These are phyloP conservation scores for Sigmodon hispidus DNA, from an alignment of 2,113 vertebrate species.

Conservation along the genomic window DNA sequence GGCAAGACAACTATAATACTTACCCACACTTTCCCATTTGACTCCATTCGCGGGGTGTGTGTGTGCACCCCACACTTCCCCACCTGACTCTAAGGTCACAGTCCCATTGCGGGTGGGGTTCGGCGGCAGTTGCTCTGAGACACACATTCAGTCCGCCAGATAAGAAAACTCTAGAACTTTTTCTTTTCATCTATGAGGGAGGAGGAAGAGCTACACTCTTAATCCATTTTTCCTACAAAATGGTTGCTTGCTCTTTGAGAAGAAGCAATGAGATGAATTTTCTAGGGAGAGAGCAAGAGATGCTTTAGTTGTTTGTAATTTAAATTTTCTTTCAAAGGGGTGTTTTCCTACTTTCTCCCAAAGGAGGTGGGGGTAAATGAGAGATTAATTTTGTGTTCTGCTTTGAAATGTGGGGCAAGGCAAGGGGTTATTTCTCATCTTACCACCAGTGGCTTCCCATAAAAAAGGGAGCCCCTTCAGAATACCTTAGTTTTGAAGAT, in stretches of 20 bases:
- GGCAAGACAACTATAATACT: background rate
- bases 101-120: rapidly evolving
- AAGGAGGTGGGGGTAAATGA: background rate
- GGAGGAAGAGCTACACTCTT: background rate
- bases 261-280: background rate
- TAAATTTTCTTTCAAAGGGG: slow-evolving; percentile 19
- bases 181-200: background rate
- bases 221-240: background rate
- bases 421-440: background rate
- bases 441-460: background rate
- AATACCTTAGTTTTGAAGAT: background rate
- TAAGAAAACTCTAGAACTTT: background rate
- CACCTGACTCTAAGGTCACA: rapidly evolving
- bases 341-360: slow-evolving; percentile 9
- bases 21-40: too few species aligned
- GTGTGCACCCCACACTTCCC: too few species aligned
- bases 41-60: too few species aligned
- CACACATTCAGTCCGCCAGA: background rate
- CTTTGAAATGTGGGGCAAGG: background rate
- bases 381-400: background rate
- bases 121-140: background rate
- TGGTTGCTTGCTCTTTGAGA: background rate
- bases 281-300: background rate
- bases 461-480: background rate
- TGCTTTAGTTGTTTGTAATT: background rate